These are phyloP conservation scores for Lanistes nyassanus DNA, from an alignment of 1,140 invertebrate genomes.

Conservation along the genomic window DNA sequence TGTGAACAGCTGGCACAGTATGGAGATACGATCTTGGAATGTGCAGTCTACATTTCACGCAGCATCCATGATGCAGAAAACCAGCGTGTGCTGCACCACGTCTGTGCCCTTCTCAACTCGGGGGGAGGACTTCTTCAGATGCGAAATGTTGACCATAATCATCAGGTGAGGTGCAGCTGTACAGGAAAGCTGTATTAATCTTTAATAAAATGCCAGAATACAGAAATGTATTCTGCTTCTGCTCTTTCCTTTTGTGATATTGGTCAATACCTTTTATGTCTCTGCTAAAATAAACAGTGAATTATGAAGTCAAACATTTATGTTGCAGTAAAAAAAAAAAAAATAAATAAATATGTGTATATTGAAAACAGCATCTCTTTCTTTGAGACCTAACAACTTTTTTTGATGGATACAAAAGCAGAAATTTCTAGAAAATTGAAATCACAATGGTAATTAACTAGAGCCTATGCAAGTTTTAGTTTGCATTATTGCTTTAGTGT, in stretches of 20 bases:
- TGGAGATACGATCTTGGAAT: conserved; percentile 50
- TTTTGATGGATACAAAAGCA: background rate
- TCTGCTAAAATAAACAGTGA: background rate
- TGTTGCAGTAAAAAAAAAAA: background rate
- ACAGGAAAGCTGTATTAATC: background rate
- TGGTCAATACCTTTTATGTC: background rate
- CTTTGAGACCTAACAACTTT: too few species aligned
- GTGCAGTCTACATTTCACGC: conserved; percentile 45
- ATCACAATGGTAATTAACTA: too few species aligned
- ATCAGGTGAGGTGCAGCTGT: conserved; percentile 16
- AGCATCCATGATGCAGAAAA: conserved; percentile 47
- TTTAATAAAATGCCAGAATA: background rate
- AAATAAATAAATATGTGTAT: background rate
- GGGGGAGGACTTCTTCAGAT: conserved; percentile 54
- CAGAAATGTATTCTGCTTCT: background rate
- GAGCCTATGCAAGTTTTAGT: background rate
- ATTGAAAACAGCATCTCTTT: too few species aligned
- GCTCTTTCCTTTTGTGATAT: background rate
- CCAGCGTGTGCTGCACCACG: conserved; percentile 44
- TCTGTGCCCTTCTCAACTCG: conserved; percentile 55
- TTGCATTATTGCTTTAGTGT: background rate
- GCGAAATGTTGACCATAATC: conserved; percentile 44
- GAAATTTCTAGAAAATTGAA: background rate
- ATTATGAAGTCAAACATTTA: background rate
- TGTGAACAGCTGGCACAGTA: conserved; percentile 38